These are phyloP conservation scores for Aleiodes sp. DNA, from an alignment of 1,140 invertebrate genomes.

Conservation along the genomic window DNA sequence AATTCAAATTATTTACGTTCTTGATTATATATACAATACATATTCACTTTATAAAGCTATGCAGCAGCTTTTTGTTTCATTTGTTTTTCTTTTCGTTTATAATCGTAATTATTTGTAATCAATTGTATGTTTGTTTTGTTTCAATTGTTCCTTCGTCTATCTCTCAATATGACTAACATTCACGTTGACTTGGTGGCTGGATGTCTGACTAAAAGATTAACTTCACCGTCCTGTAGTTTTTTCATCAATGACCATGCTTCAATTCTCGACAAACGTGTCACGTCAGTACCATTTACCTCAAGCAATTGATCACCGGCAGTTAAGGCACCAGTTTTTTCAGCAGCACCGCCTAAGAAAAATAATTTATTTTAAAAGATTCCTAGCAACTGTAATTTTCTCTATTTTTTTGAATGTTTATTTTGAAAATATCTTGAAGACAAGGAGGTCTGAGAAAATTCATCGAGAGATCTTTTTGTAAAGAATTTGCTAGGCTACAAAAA, in stretches of 20 bases:
- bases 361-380: too few species aligned
- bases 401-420: neutral
- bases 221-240: conserved; percentile 82
- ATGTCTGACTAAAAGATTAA: conserved; percentile 70
- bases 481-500: too few species aligned
- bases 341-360: conserved; percentile 80
- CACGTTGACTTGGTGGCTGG: conserved; percentile 61
- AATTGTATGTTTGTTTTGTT: neutral
- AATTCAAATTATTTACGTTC: conserved; percentile 21
- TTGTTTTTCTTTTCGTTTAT: neutral
- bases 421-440: too few species aligned
- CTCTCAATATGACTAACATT: conserved; percentile 33
- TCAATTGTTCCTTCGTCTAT: conserved; percentile 21
- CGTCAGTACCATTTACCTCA: conserved; percentile 81
- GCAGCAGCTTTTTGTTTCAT: neutral
- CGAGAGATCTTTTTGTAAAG: too few species aligned
- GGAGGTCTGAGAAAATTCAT: too few species aligned
- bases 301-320: conserved; percentile 88
- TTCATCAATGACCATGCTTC: conserved; percentile 95
- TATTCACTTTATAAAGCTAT: conserved; percentile 23
- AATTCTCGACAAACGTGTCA: conserved; percentile 85
- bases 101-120: neutral
- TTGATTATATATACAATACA: conserved; percentile 19
- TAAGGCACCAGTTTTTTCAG: conserved; percentile 86
- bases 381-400: too few species aligned